These are phyloP conservation scores for Amblyjoppa fuscipennis DNA, from an alignment of 2,888 invertebrate genomes.

Conservation along the genomic window DNA sequence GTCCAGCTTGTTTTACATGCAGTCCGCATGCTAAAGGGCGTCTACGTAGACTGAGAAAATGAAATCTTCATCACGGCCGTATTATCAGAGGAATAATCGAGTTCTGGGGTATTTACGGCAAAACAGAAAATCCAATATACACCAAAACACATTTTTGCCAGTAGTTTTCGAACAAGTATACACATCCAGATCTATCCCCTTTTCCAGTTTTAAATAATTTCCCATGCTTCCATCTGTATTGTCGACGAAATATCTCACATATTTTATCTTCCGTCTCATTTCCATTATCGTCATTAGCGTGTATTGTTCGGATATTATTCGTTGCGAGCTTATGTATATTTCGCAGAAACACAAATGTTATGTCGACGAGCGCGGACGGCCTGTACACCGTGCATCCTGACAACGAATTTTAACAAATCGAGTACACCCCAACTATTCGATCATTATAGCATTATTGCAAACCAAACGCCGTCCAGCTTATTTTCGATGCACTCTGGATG, in stretches of 20 bases:
- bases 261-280: background rate
- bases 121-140: too few species aligned
- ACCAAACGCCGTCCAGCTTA: conserved; percentile 25
- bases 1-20: conserved; percentile 53
- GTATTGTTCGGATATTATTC: background rate
- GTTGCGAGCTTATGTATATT: background rate
- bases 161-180: background rate
- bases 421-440: conserved; percentile 49
- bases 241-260: background rate
- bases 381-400: conserved; percentile 19
- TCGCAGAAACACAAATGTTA: background rate
- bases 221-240: background rate
- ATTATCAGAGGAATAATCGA: conserved; percentile 2
- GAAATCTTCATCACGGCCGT: conserved; percentile 10
- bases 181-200: background rate
- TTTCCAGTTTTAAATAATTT: background rate
- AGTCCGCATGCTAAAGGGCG: conserved; percentile 34
- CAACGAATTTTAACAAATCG: conserved; percentile 39
- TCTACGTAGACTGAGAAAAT: conserved; percentile 9
- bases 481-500: conserved; percentile 52
- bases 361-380: background rate
- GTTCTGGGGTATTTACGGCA: background rate
- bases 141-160: too few species aligned
- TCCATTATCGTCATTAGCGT: background rate
- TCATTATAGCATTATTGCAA: conserved; percentile 36